These are phyloP conservation scores for Akabosia matsudoensis DNA, from an alignment of 1,140 invertebrate genomes.

Conservation along the genomic window DNA sequence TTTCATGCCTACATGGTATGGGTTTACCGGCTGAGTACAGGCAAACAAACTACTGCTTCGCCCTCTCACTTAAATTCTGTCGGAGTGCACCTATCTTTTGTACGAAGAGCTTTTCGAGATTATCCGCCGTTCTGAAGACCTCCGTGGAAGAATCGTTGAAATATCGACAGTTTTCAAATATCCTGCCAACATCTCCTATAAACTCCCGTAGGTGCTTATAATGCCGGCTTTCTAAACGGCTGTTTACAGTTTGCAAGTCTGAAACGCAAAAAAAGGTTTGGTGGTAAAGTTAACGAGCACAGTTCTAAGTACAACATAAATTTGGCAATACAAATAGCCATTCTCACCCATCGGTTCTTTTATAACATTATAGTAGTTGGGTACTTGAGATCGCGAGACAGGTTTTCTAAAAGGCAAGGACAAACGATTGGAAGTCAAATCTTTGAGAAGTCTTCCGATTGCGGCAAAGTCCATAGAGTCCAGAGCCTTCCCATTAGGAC, in stretches of 20 bases:
- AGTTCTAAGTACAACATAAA: not conserved
- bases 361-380: constrained; percentile 95
- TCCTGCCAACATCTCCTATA: constrained; percentile 94
- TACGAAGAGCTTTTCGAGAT: constrained; percentile 91
- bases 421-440: constrained; percentile 87
- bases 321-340: not conserved
- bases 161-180: constrained; percentile 97
- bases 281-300: not conserved
- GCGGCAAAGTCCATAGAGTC: constrained; percentile 76
- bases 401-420: constrained; percentile 97
- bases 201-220: constrained; percentile 90
- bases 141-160: constrained; percentile 93
- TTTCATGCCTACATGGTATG: too few species aligned
- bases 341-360: constrained; percentile 95
- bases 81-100: constrained; percentile 81
- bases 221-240: constrained; percentile 73
- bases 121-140: constrained; percentile 92
- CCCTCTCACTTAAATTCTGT: constrained; percentile 63
- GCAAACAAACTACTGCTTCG: not conserved
- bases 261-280: constrained; percentile 49
- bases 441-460: constrained; percentile 79
- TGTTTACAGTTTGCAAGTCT: constrained; percentile 92
- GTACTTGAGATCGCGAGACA: constrained; percentile 89
- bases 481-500: constrained; percentile 84
- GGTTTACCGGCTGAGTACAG: not conserved